Percentiles rank a stretch among this genome's conserved stretches.
Evolutionary conservation across 2,888 invertebrate genomes (phyloP).

Genomic region (Barypeithes pellucidus): DNA sequence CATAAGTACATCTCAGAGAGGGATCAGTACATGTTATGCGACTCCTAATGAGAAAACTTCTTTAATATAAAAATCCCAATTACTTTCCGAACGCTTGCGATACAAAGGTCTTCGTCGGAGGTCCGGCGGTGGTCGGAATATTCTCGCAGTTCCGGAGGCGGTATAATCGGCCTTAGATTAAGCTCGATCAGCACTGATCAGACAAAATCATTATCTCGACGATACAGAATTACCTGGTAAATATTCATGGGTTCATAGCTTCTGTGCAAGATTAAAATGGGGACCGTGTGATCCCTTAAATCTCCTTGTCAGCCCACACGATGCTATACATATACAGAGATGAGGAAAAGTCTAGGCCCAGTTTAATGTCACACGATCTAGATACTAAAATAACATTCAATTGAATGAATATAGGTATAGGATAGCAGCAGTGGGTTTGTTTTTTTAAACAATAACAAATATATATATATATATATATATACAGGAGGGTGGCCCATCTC

Average conservation of each 20-base stretch:
- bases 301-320: not conserved
- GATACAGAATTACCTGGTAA: conserved; percentile 69
- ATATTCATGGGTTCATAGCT: conserved; percentile 70
- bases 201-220: conserved; percentile 58
- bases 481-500: too few relatives aligned
- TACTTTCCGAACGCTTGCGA: conserved; percentile 42
- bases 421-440: too few relatives aligned
- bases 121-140: conserved; percentile 38
- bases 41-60: conserved; percentile 54
- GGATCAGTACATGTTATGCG: conserved; percentile 33
- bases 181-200: conserved; percentile 39
- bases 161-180: conserved; percentile 51
- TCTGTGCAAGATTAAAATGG: conserved; percentile 23
- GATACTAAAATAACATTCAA: too few relatives aligned
- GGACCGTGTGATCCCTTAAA: conserved; percentile 6
- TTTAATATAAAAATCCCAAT: conserved; percentile 54
- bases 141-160: conserved; percentile 47
- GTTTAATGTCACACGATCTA: too few relatives aligned
- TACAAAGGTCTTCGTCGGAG: conserved; percentile 47
- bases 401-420: too few relatives aligned
- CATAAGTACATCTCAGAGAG: conserved; percentile 33
- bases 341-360: too few relatives aligned
- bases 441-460: too few relatives aligned
- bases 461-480: too few relatives aligned
- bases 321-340: not conserved